Evolutionary conservation across 2,113 vertebrate species (phyloP).

Genomic region (Hypomesus transpacificus): DNA sequence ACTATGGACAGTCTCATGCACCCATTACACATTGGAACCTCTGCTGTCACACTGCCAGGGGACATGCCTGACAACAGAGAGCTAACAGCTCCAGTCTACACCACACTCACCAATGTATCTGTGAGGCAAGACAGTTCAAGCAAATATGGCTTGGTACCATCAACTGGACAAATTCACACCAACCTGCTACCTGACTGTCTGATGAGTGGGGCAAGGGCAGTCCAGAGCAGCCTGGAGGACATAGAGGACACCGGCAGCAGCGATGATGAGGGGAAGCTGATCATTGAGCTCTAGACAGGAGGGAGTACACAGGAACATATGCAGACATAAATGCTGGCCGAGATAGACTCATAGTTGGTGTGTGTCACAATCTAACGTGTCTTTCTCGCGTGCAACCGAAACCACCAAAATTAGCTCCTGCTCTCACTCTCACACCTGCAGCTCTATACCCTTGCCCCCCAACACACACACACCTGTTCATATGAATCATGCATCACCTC

Average conservation of each 20-base stretch:
- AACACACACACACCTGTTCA: slow-evolving; percentile 44
- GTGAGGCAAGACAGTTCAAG: background rate
- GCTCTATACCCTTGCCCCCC: too few species aligned
- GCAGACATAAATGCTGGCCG: too few species aligned
- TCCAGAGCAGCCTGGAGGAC: background rate
- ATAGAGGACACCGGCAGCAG: background rate
- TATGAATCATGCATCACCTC: slow-evolving; percentile 40
- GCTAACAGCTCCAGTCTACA: background rate
- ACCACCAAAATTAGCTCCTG: too few species aligned
- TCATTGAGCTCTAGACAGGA: slow-evolving; percentile 6
- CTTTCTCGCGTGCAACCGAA: too few species aligned
- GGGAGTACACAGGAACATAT: too few species aligned
- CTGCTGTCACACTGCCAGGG: background rate
- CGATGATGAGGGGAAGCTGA: slow-evolving; percentile 6
- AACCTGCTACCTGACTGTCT: slow-evolving; percentile 29
- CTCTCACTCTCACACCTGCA: too few species aligned
- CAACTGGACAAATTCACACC: slow-evolving; percentile 21
- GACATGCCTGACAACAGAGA: background rate
- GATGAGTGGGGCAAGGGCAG: background rate
- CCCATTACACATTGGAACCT: background rate
- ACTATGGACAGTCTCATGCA: background rate
- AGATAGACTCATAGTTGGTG: too few species aligned
- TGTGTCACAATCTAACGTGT: too few species aligned
- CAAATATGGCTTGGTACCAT: slow-evolving; percentile 37
- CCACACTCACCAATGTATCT: background rate